Base-by-base conservation (phyloP, 2,888 invertebrate genomes). In the Entomobrya multifasciata region DNA sequence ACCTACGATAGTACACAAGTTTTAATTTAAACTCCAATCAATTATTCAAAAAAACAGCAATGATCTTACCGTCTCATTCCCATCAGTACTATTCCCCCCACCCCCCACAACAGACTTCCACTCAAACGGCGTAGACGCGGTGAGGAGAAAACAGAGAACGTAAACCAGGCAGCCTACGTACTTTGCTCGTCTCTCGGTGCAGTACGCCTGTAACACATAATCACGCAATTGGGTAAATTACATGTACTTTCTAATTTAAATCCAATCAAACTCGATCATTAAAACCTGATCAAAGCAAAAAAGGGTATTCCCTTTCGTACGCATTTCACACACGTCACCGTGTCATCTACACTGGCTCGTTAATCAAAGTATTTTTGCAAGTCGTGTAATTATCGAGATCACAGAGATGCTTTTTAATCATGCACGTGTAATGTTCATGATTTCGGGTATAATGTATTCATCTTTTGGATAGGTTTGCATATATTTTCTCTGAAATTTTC, bases 121-220 rank as follows among this genome's bases (percentile, higher is more conserved):
- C 27, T 72, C 72, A 15, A 72, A 72, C 3, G 72, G 49, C 0
- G 72, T 72, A 4, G 72, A 49, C n/a, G 72, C 72, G n/a, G 72
- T 72, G 47, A 72, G 72, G 15, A 49, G 13, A 27, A 72, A 72
- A 13, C 72, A 72, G 2, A 27, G 11, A 3, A 52, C 10, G 49
- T 49, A 49, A n/a, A 70, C 44, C 8, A 41, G 1, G 17, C 10
- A 13, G 8, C 36, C 36, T 22, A 4, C 17, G 22, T n/a, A n/a
- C n/a, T 11, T 15, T 11, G 44, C 67, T 13, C 44, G 67, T 20
- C 8, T 1, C 13, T 70, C 67, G 10, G 44, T 70, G 20, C 17
- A 62, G 27, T 25, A 30, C 3, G 30, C 17, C 62, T 52, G n/a
- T n/a, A n/a, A 52, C 8, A 52, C 11, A 11, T 44, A 44, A 44